These are phyloP conservation scores for Onychostoma macrolepis DNA, from an alignment of 2,113 vertebrate species.

Conservation along the genomic window DNA sequence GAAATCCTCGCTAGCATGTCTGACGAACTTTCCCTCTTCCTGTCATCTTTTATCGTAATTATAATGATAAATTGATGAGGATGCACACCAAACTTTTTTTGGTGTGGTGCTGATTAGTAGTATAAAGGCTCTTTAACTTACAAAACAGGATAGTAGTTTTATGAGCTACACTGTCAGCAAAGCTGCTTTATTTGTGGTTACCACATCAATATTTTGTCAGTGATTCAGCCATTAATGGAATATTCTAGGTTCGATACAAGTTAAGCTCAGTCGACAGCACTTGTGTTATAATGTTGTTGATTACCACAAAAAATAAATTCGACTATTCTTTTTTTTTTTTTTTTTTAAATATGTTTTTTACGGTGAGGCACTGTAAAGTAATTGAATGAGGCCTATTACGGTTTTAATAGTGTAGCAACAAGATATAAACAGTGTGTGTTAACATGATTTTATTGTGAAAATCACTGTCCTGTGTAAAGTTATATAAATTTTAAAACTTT, in stretches of 20 bases:
- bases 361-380: background rate
- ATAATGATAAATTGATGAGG: background rate
- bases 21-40: background rate
- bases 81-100: background rate
- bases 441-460: too few species aligned
- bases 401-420: too few species aligned
- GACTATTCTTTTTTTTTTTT: too few species aligned
- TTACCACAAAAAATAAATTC: background rate
- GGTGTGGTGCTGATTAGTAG: background rate
- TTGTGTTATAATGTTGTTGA: background rate
- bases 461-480: too few species aligned
- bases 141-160: background rate
- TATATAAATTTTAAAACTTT: background rate
- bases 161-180: background rate
- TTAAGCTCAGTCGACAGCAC: background rate
- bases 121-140: background rate
- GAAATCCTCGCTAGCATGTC: background rate
- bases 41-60: background rate
- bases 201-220: background rate
- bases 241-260: background rate
- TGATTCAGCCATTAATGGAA: conserved; percentile 8
- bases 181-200: conserved; percentile 2
- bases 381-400: background rate
- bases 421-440: too few species aligned
- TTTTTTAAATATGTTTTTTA: background rate